phyloP scores from a whole-genome alignment of 2,113 vertebrate genomes.

The Crotalus viridis region DNA sequence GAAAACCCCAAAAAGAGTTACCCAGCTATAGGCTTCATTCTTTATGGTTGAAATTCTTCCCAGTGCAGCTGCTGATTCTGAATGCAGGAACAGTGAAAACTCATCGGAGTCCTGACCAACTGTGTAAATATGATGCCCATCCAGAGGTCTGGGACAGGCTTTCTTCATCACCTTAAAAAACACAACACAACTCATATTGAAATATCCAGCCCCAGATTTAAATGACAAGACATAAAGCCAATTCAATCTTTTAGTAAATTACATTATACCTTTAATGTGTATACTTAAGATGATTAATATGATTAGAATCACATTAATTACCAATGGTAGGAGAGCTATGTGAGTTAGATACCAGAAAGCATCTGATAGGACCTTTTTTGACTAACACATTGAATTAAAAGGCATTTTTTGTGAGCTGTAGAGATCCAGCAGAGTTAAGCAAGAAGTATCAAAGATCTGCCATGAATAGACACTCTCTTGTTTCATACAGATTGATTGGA shows the following conservation, averaged over 20 bases:
- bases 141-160: constrained; percentile 77
- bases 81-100: background rate
- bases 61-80: constrained; percentile 51
- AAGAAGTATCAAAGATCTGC: background rate
- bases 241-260: background rate
- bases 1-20: constrained; percentile 26
- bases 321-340: background rate
- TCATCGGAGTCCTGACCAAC: constrained; percentile 96
- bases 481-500: background rate
- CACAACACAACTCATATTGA: background rate
- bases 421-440: background rate
- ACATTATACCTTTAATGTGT: background rate
- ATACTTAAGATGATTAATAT: background rate
- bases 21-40: constrained; percentile 9
- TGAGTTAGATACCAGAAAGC: background rate
- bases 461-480: background rate
- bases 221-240: background rate
- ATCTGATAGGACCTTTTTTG: background rate
- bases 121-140: constrained; percentile 96
- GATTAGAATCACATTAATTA: background rate
- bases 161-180: constrained; percentile 84
- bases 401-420: background rate
- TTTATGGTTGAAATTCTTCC: constrained; percentile 28
- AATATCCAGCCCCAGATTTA: background rate
- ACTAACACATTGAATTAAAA: background rate